Conservation (phyloP, 2,888 invertebrate species). For the Drosophila trichaetosa region DNA sequence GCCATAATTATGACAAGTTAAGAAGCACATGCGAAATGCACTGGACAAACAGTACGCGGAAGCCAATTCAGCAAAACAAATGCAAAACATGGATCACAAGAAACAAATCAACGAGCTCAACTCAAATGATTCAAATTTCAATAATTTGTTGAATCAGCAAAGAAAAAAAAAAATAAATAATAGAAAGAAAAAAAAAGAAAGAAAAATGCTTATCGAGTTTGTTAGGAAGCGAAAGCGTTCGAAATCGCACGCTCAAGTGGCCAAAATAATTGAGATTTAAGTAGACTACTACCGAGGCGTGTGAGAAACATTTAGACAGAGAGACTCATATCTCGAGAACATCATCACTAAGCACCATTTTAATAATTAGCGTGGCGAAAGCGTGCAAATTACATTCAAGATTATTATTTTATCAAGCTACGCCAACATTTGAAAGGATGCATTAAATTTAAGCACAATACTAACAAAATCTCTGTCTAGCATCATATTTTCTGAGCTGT, state of each 20-base stretch:
- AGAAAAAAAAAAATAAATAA: background rate
- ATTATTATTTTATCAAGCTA: background rate
- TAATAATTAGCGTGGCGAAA: conserved; percentile 15
- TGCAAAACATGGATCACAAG: conserved; percentile 19
- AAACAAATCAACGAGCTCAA: conserved; percentile 20
- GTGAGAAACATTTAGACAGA: conserved; percentile 38
- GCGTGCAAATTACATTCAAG: background rate
- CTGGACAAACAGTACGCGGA: conserved; percentile 40
- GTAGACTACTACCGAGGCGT: conserved; percentile 30
- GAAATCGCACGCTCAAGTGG: conserved; percentile 68
- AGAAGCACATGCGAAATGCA: conserved; percentile 9
- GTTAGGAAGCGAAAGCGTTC: conserved; percentile 70
- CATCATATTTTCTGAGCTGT: background rate
- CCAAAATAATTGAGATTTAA: conserved; percentile 48
- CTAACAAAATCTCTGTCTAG: background rate
- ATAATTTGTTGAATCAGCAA: conserved; percentile 51
- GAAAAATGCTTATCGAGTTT: conserved; percentile 37
- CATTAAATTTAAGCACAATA: background rate
- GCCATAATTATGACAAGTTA: conserved; percentile 19
- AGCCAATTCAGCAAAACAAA: conserved; percentile 29
- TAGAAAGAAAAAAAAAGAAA: background rate
- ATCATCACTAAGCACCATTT: conserved; percentile 8
- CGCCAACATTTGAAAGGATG: background rate
- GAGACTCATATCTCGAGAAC: conserved; percentile 45
- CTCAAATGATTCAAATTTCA: conserved; percentile 50